Evolutionary conservation across 2,888 invertebrate genomes (phyloP), one percentile per base, ranked within the genome.

Genomic region (Erynnis tages): DNA sequence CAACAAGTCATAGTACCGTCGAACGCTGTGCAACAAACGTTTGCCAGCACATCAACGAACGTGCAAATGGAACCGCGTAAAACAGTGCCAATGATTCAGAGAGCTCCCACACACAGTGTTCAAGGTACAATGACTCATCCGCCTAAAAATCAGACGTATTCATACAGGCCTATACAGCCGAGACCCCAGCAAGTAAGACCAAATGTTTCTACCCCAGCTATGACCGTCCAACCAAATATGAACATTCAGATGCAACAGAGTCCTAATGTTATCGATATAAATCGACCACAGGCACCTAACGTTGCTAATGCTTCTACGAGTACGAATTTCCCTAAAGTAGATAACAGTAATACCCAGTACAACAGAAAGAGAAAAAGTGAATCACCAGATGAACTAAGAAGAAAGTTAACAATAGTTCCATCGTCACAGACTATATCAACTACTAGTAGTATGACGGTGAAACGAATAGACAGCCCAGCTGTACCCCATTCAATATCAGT

Each of bases 351-450:
- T 30, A 54, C 57, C 10, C 46, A 55, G 4, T 56, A 64, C 4
- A 79, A 64, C 53, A 73, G 77, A 55, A 84, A 83, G 67, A 69
- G 84, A 59, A 84, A 84, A 64, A 82, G 82, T 34, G 83, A 83
- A 71, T 83, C 83, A 2, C 84, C 84, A 0, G 84, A 84, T 59
- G 82, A 83, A 10, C 54, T 66, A 16, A 63, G 68, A 14, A 73
- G 65, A 45, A 71, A 69, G 44, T 46, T 63, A 14, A 52, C 57
- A 35, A 50, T 57, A 0, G 27, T 50, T n/a, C 43, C 50, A n/a
- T n/a, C 49, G 5, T 53, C 54, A 14, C 43, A 55, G 21, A 16
- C 44, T n/a, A 10, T 17, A 3, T 29, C 48, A 6, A 17, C 52
- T 1, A 44, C 43, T 4, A 43, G 14, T 14, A 50, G 35, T 29